phyloP scores from a whole-genome alignment of 2,113 vertebrate genomes.

The Pachypanchax playfairii region DNA sequence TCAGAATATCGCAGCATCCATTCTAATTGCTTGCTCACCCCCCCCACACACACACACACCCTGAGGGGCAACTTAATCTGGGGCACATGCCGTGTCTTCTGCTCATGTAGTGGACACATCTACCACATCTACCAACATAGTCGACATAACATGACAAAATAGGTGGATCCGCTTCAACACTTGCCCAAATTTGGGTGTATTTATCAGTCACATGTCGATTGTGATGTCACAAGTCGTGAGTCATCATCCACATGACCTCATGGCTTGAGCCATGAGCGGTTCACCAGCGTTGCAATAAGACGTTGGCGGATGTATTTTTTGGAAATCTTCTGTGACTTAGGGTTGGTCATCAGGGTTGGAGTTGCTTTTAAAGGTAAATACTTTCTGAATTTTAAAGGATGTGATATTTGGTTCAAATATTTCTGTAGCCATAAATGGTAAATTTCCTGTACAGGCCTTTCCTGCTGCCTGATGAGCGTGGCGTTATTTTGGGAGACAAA shows the following conservation, averaged over 20 bases:
- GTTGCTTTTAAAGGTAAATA: constrained; percentile 68
- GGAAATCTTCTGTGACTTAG: constrained; percentile 78
- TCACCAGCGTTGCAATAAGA: constrained; percentile 63
- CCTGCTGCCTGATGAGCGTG: too few species aligned
- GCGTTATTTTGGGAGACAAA: too few species aligned
- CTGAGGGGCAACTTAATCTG: constrained; percentile 70
- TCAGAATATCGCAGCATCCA: constrained; percentile 41
- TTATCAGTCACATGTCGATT: constrained; percentile 42
- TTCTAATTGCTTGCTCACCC: constrained; percentile 13
- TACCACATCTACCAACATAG: too few species aligned
- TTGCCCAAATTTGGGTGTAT: constrained; percentile 76
- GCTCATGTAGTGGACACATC: constrained; percentile 19
- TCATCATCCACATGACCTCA: constrained; percentile 67
- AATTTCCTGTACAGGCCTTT: not conserved
- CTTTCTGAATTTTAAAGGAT: constrained; percentile 24
- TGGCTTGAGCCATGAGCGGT: too few species aligned
- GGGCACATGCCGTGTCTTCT: constrained; percentile 66
- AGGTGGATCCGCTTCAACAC: constrained; percentile 51
- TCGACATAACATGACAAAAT: constrained; percentile 22
- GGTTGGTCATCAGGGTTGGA: constrained; percentile 79
- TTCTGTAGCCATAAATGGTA: too few species aligned
- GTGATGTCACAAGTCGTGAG: constrained; percentile 79
- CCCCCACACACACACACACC: constrained; percentile 27
- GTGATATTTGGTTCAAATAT: too few species aligned
- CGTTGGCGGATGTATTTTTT: constrained; percentile 73